These are phyloP conservation scores for Delphinus delphis DNA, from an alignment of 2,113 vertebrate species.

Conservation along the genomic window DNA sequence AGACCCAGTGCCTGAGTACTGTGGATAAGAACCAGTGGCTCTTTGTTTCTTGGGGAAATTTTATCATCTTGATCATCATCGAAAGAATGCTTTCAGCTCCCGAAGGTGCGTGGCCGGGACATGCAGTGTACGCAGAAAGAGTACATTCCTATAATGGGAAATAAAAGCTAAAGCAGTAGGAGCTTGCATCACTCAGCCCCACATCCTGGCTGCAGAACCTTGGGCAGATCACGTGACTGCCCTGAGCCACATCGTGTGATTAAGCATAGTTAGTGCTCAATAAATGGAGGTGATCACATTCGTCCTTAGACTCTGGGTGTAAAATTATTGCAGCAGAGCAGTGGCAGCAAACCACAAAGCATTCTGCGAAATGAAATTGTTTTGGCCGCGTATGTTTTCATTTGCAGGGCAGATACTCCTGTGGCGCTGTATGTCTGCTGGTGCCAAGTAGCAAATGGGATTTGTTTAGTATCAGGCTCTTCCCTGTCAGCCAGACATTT, in stretches of 20 bases:
- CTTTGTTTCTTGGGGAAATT: neutral
- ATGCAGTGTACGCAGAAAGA: neutral
- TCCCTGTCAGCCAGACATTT: neutral
- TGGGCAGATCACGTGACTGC: neutral
- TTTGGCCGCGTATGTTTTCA: fast-evolving
- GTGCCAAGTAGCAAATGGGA: neutral
- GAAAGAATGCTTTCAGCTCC: neutral
- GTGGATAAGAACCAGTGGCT: too few species aligned
- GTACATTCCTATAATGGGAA: too few species aligned
- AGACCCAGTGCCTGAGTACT: neutral
- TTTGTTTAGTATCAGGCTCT: neutral
- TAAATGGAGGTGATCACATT: fast-evolving
- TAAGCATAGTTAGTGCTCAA: neutral
- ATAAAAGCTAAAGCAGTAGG: neutral
- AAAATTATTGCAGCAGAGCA: too few species aligned
- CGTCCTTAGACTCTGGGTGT: too few species aligned
- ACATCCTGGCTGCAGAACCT: fast-evolving
- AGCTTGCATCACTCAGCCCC: neutral
- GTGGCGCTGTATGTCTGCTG: too few species aligned
- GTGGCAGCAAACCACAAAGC: neutral
- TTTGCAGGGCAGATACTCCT: neutral
- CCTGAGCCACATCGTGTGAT: fast-evolving
- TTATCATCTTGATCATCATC: neutral
- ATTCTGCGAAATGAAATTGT: neutral
- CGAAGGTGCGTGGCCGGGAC: fast-evolving